Conservation (phyloP, 2,113 vertebrate species). For the Plotosus lineatus region DNA sequence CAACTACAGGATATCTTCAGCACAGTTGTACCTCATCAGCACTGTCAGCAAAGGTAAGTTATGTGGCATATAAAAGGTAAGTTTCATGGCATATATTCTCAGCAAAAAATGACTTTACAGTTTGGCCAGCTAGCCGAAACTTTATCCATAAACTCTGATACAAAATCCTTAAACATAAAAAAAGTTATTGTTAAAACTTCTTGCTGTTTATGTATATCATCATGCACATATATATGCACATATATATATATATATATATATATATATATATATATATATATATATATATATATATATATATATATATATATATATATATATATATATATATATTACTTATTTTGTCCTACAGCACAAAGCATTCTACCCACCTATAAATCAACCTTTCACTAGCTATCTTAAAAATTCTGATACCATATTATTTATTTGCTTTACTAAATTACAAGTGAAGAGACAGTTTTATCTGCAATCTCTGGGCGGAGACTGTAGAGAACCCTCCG, state of each 20-base stretch:
- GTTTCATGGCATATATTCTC: no score
- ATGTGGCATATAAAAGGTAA: no score
- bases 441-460: slow-evolving; percentile 22
- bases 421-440: slow-evolving; percentile 26
- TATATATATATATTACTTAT: not conserved
- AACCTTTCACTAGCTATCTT: slow-evolving; percentile 7
- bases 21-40: not conserved
- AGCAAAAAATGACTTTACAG: not conserved
- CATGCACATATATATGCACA: no score
- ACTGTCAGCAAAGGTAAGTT: not conserved
- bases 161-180: no score
- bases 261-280: no score
- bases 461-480: slow-evolving; percentile 30
- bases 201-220: not conserved
- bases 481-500: slow-evolving; percentile 33
- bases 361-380: slow-evolving; percentile 24
- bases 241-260: no score
- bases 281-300: no score
- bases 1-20: not conserved
- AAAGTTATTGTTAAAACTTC: not conserved
- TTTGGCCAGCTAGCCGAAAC: not conserved
- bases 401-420: not conserved
- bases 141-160: not conserved
- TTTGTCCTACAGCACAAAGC: not conserved
- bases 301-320: no score